Percentiles rank a stretch among this genome's conserved stretches.
These are phyloP conservation scores for Strix uralensis DNA, from an alignment of 2,113 vertebrate species.

Conservation along the genomic window DNA sequence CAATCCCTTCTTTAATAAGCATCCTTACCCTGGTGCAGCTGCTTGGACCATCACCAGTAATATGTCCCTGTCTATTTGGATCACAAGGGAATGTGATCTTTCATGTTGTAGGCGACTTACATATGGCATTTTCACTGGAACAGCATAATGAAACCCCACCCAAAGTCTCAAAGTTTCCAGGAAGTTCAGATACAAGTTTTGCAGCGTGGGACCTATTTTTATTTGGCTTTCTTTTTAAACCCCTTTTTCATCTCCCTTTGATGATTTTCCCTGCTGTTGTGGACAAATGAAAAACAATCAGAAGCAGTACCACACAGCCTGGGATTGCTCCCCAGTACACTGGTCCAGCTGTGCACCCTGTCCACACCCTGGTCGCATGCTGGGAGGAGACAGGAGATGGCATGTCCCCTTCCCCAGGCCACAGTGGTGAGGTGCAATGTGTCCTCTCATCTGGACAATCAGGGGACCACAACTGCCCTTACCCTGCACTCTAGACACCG, in stretches of 20 bases:
- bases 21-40: slow-evolving; percentile 20
- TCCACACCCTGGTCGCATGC: rapidly evolving
- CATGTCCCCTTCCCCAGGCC: background rate
- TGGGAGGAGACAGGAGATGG: background rate
- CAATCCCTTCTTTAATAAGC: background rate
- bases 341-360: background rate
- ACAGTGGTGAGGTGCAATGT: background rate
- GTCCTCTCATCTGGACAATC: rapidly evolving
- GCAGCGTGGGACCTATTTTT: background rate
- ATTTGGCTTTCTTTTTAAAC: background rate
- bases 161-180: slow-evolving; percentile 18
- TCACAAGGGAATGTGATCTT: background rate
- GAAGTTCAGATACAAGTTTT: slow-evolving; percentile 32
- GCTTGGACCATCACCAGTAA: slow-evolving; percentile 22
- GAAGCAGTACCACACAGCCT: background rate
- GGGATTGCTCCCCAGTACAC: background rate
- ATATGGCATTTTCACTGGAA: slow-evolving; percentile 18
- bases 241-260: background rate
- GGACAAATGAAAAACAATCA: background rate
- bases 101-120: slow-evolving; percentile 35
- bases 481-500: background rate
- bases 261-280: background rate
- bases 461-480: background rate
- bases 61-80: background rate
- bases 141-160: background rate